These are phyloP conservation scores for Aphis gossypii DNA, from an alignment of 1,140 invertebrate genomes.

Conservation along the genomic window DNA sequence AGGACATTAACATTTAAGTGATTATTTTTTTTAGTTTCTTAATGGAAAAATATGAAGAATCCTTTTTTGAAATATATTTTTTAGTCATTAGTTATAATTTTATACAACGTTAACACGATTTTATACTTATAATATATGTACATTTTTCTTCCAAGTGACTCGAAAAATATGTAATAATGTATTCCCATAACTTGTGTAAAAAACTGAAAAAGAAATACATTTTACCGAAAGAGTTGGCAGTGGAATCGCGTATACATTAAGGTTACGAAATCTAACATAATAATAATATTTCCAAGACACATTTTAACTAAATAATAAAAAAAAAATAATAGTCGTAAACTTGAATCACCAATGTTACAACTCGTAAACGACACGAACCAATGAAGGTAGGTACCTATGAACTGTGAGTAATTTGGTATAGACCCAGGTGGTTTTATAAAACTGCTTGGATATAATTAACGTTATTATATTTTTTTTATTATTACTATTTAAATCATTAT, in stretches of 20 bases:
- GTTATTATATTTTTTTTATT: neutral
- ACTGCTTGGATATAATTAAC: neutral
- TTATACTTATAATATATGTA: neutral
- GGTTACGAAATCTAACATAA: neutral
- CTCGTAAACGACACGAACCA: neutral
- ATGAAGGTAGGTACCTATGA: neutral
- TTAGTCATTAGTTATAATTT: conserved; percentile 19
- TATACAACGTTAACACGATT: neutral
- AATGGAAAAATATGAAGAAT: neutral
- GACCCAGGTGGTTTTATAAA: neutral
- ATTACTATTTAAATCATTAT: neutral
- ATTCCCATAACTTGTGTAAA: neutral
- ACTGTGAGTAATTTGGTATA: neutral
- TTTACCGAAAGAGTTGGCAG: neutral
- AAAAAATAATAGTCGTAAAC: neutral
- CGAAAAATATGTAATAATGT: conserved; percentile 19
- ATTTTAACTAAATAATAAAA: conserved; percentile 12
- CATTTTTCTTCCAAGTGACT: neutral
- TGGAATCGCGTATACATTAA: neutral
- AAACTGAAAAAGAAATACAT: neutral
- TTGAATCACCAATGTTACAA: neutral
- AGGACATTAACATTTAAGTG: conserved; percentile 19
- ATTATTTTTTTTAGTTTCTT: neutral
- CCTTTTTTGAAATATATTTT: neutral
- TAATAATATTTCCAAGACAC: neutral